phyloP scores from a whole-genome alignment of 2,888 invertebrate genomes.

The Drosophila nr. perissopoda region DNA sequence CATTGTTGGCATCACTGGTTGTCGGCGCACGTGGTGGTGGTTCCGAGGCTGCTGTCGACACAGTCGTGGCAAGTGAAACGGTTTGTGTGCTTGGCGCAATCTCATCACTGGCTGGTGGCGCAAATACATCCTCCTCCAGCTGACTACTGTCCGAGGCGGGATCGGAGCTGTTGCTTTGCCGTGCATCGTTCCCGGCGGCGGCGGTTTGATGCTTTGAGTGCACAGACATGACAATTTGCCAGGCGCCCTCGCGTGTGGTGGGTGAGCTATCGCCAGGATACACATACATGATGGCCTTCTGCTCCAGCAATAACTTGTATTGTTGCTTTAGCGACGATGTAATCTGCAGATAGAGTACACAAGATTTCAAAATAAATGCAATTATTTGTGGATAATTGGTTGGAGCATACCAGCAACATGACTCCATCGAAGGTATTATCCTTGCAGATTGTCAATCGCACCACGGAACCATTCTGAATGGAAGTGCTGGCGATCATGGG shows the following conservation, averaged over 20 bases:
- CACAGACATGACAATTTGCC: constrained; percentile 85
- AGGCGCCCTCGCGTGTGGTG: constrained; percentile 80
- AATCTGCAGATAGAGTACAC: constrained; percentile 86
- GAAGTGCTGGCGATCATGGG: constrained; percentile 85
- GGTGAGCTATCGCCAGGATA: constrained; percentile 87
- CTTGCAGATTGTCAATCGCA: constrained; percentile 87
- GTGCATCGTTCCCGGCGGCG: constrained; percentile 33
- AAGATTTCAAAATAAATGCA: neutral
- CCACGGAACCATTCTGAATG: constrained; percentile 84
- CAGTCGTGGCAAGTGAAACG: constrained; percentile 14
- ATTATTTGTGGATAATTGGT: neutral
- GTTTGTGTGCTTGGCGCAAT: constrained; percentile 45
- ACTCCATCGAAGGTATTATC: constrained; percentile 88
- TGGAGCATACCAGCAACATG: constrained; percentile 85
- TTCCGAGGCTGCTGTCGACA: neutral
- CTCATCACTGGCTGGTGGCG: constrained; percentile 69
- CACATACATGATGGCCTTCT: constrained; percentile 90
- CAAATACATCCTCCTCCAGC: constrained; percentile 81
- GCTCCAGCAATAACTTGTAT: constrained; percentile 93
- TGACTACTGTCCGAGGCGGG: constrained; percentile 82
- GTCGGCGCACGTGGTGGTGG: constrained; percentile 4
- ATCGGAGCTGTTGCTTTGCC: constrained; percentile 82
- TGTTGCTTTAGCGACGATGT: constrained; percentile 90
- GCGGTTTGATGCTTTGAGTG: constrained; percentile 63
- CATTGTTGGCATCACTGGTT: constrained; percentile 19